Evolutionary conservation across 1,140 invertebrate genomes (phyloP).

Genomic region (Saccostrea echinata): DNA sequence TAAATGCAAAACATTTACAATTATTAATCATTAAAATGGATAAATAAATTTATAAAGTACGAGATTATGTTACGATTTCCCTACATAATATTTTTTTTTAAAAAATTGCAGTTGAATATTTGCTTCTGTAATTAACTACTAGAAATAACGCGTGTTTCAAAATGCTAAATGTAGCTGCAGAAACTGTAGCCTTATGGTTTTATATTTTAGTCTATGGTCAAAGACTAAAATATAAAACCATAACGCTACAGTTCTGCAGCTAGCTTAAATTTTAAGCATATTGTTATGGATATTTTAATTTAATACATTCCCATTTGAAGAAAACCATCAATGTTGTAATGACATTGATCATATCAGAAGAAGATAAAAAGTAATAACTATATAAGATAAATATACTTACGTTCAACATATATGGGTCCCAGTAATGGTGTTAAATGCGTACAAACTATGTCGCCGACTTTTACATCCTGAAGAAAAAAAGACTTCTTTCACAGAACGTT

Average conservation of each 20-base stretch:
- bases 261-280: no score
- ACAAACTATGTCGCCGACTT: conserved; percentile 8
- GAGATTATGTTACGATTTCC: neutral
- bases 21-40: neutral
- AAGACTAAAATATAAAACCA: no score
- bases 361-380: neutral
- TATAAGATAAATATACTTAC: neutral
- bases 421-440: neutral
- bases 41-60: neutral
- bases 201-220: no score
- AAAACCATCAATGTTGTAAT: neutral
- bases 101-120: neutral
- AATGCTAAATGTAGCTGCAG: no score
- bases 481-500: neutral
- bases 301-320: neutral
- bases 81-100: neutral
- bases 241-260: no score
- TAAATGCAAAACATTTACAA: neutral
- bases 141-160: no score
- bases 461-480: neutral
- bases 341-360: neutral
- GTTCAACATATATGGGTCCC: neutral
- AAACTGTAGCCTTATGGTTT: no score
- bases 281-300: neutral
- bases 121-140: neutral